Evolutionary conservation across 1,140 invertebrate genomes (phyloP).

Genomic region (Andrena cerasifolii): DNA sequence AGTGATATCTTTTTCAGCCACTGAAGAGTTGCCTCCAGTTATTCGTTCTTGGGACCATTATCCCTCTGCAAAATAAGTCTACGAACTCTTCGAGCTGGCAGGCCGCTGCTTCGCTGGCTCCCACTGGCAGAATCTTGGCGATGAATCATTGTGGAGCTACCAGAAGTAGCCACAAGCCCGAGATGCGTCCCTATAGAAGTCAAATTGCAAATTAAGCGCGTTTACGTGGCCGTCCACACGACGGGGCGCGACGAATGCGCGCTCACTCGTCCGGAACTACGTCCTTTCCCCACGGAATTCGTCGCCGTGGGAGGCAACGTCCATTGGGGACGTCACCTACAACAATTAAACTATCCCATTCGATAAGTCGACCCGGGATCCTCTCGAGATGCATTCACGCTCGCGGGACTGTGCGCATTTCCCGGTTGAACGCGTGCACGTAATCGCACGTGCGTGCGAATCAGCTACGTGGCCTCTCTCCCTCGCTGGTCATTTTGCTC

Average conservation of each 20-base stretch:
- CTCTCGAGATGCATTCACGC: slow-evolving; percentile 18
- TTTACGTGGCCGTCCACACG: slow-evolving; percentile 21
- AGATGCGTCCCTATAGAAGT: slow-evolving; percentile 40
- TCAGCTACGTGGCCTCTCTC: not conserved
- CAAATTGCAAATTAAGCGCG: slow-evolving; percentile 41
- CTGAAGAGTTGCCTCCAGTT: slow-evolving; percentile 16
- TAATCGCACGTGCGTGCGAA: slow-evolving; percentile 40
- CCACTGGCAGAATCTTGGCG: not conserved
- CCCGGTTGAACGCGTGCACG: slow-evolving; percentile 31
- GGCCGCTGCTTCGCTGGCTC: not conserved
- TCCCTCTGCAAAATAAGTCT: too few species aligned
- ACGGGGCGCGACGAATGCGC: not conserved
- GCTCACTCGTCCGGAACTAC: slow-evolving; percentile 4
- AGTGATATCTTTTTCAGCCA: not conserved
- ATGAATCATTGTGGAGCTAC: not conserved
- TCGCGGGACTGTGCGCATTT: slow-evolving; percentile 30
- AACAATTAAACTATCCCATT: slow-evolving; percentile 38
- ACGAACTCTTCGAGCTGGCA: too few species aligned
- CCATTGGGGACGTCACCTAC: not conserved
- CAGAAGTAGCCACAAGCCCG: not conserved
- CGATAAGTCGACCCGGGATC: not conserved
- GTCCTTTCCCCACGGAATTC: slow-evolving; percentile 25
- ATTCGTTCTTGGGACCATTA: slow-evolving; percentile 1
- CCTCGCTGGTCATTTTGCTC: slow-evolving; percentile 23
- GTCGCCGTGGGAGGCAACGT: slow-evolving; percentile 8